phyloP scores from a whole-genome alignment of 1,140 invertebrate species.

The Amyelois transitella region DNA sequence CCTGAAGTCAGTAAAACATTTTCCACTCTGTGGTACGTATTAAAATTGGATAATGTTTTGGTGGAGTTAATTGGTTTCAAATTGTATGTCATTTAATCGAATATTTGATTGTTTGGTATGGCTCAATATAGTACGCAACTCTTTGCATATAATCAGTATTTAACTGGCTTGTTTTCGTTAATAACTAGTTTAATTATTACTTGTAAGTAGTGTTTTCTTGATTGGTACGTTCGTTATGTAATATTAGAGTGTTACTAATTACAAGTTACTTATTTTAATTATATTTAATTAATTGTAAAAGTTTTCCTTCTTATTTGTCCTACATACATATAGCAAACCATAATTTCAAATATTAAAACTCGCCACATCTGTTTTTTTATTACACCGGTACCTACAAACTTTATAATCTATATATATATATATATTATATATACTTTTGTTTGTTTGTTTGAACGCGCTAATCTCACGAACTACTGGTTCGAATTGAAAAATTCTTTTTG shows the following conservation, averaged over 20 bases:
- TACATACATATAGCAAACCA: too few relatives aligned
- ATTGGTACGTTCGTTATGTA: not conserved
- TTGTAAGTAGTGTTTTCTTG: not conserved
- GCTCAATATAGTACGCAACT: slow-evolving; percentile 11
- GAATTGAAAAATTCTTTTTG: too few relatives aligned
- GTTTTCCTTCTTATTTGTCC: too few relatives aligned
- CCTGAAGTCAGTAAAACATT: slow-evolving; percentile 16
- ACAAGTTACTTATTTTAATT: too few relatives aligned
- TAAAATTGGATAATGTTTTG: slow-evolving; percentile 16
- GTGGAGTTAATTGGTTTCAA: slow-evolving; percentile 34
- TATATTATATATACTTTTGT: too few relatives aligned
- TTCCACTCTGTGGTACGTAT: slow-evolving; percentile 17
- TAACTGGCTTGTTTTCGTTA: slow-evolving; percentile 2
- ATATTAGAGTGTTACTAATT: not conserved
- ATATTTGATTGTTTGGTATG: slow-evolving; percentile 13
- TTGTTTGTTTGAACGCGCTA: too few relatives aligned
- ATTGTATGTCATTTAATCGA: slow-evolving; percentile 27
- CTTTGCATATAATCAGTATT: not conserved
- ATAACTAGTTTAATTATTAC: not conserved
- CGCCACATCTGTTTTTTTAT: too few relatives aligned
- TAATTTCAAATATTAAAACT: too few relatives aligned
- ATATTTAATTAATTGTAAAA: too few relatives aligned
- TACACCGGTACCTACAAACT: too few relatives aligned
- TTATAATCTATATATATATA: too few relatives aligned
- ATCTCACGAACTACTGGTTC: too few relatives aligned